A percentile compares a stretch with the other conserved stretches of the same genome.
These are phyloP conservation scores for Pipistrellus pipistrellus DNA, from an alignment of 2,797 vertebrate species.

Conservation along the genomic window DNA sequence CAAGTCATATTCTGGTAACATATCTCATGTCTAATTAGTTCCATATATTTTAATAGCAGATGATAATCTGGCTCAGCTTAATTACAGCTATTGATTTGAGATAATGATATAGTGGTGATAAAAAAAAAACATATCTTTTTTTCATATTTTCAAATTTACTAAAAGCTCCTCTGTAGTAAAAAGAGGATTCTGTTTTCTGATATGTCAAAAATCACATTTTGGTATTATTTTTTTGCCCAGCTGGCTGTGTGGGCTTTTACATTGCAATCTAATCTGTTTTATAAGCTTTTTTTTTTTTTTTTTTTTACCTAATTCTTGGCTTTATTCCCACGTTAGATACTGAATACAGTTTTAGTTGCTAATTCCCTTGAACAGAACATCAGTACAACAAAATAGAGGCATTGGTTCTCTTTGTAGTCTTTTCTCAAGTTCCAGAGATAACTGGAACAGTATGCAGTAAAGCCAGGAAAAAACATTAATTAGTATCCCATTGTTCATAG, in stretches of 20 bases:
- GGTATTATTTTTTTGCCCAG: slow-evolving; percentile 67
- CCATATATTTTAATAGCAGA: slow-evolving; percentile 78
- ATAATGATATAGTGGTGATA: slow-evolving; percentile 70
- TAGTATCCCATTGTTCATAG: background rate
- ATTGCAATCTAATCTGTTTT: slow-evolving; percentile 76
- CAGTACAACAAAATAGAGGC: slow-evolving; percentile 38
- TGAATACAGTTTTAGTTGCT: slow-evolving; percentile 53
- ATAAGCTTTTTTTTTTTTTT: slow-evolving; percentile 6
- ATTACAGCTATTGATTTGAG: slow-evolving; percentile 82
- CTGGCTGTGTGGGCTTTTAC: background rate
- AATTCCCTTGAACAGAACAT: slow-evolving; percentile 63
- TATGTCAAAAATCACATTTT: slow-evolving; percentile 69
- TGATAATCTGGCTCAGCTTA: slow-evolving; percentile 79
- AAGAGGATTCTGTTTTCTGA: slow-evolving; percentile 64
- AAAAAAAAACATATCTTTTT: slow-evolving; percentile 73
- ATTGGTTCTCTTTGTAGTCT: slow-evolving; percentile 22
- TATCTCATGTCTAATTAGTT: slow-evolving; percentile 82
- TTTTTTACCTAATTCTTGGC: slow-evolving; percentile 65
- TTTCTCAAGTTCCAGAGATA: slow-evolving; percentile 44
- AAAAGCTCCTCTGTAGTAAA: slow-evolving; percentile 61
- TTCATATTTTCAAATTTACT: slow-evolving; percentile 73
- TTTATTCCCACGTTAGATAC: slow-evolving; percentile 75
- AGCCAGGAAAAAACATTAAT: slow-evolving; percentile 14
- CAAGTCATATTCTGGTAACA: slow-evolving; percentile 67
- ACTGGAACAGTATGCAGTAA: background rate